Percentiles rank a stretch among this genome's conserved stretches.
These are phyloP conservation scores for Antheraea assamensis DNA, from an alignment of 2,888 invertebrate species.

Conservation along the genomic window DNA sequence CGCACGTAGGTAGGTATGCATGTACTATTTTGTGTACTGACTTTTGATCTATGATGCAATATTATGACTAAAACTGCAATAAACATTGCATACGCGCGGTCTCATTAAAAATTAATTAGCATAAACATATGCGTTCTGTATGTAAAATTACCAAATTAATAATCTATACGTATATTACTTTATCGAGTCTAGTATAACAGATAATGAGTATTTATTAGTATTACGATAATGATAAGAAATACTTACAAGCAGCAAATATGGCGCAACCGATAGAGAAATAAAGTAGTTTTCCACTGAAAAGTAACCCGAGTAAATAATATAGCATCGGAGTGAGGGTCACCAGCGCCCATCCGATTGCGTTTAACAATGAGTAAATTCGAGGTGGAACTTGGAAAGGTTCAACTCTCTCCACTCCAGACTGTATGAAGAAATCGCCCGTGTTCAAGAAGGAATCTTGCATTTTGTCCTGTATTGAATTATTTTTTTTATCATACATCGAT, in stretches of 20 bases:
- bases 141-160: neutral
- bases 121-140: neutral
- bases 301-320: constrained; percentile 85
- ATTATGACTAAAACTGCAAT: neutral
- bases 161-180: neutral
- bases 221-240: constrained; percentile 29
- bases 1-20: neutral
- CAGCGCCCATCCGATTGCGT: constrained; percentile 87
- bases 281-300: constrained; percentile 87
- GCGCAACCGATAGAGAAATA: constrained; percentile 86
- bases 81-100: neutral
- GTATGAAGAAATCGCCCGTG: constrained; percentile 90
- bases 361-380: constrained; percentile 86
- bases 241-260: constrained; percentile 90
- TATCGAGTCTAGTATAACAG: constrained; percentile 12
- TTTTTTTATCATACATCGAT: neutral
- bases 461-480: no score
- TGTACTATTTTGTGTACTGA: neutral
- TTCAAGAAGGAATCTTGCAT: constrained; percentile 87
- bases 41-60: neutral
- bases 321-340: constrained; percentile 86
- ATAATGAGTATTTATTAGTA: neutral
- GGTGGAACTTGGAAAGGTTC: constrained; percentile 82
- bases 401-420: constrained; percentile 86
- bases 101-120: neutral